Percentiles rank a stretch among this genome's conserved stretches.
Conservation (phyloP, 2,113 vertebrate genomes). For the Chlamydotis undulata region DNA sequence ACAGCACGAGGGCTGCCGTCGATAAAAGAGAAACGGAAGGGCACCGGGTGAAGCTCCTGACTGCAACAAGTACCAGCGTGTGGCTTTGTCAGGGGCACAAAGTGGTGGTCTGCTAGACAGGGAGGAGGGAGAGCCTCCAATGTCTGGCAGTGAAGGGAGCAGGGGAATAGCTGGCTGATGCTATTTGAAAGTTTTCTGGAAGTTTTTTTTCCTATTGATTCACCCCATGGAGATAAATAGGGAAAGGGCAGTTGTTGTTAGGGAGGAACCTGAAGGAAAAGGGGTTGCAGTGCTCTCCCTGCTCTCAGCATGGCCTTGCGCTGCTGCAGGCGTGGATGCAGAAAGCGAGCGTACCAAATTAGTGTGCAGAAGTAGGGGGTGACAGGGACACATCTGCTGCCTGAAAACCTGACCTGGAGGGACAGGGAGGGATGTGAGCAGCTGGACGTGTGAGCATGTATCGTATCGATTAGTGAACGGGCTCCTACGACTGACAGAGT, state of each 20-base stretch:
- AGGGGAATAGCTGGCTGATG: not conserved
- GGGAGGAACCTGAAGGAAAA: not conserved
- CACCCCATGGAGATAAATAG: not conserved
- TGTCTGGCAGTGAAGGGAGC: not conserved
- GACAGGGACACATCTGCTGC: conserved; percentile 20
- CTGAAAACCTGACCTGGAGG: conserved; percentile 22
- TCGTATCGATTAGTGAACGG: rapidly evolving
- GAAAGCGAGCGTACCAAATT: not conserved
- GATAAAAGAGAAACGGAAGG: not conserved
- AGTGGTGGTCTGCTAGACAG: not conserved
- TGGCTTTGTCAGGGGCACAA: not conserved
- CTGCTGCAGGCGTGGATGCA: not conserved
- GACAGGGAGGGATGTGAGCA: not conserved
- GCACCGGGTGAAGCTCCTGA: not conserved
- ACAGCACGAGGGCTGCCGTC: rapidly evolving
- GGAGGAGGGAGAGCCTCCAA: not conserved
- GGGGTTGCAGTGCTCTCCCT: not conserved
- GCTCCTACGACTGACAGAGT: not conserved
- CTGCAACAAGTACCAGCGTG: not conserved
- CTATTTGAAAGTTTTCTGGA: not conserved
- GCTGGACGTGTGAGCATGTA: not conserved
- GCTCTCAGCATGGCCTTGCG: not conserved
- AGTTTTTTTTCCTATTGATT: not conserved
- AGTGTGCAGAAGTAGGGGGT: not conserved
- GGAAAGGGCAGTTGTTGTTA: not conserved